Percentiles rank a stretch among this genome's conserved stretches.
Evolutionary conservation across 2,797 vertebrate species (phyloP).

Genomic region (Acanthopagrus latus): DNA sequence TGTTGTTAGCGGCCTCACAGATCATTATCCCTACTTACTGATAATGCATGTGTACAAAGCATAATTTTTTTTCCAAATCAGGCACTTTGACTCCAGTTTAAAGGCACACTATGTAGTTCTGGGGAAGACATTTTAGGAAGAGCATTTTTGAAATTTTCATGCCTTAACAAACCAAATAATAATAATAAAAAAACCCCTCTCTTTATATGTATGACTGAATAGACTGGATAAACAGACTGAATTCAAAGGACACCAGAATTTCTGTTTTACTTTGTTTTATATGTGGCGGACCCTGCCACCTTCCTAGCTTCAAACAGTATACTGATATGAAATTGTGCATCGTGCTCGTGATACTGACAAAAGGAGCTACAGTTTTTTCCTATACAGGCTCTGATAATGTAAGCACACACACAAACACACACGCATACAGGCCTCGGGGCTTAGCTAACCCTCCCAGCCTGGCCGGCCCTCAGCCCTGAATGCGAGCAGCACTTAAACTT

Average conservation of each 20-base stretch:
- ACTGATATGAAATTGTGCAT: background rate
- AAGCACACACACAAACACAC: constrained; percentile 26
- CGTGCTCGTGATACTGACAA: constrained; percentile 16
- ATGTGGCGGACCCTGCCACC: too few relatives aligned
- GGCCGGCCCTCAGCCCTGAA: constrained; percentile 78
- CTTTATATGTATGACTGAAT: too few relatives aligned
- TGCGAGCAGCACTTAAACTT: constrained; percentile 87
- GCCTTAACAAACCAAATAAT: too few relatives aligned
- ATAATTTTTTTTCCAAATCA: background rate
- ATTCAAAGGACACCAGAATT: too few relatives aligned
- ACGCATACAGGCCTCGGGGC: constrained; percentile 59
- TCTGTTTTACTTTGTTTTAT: too few relatives aligned
- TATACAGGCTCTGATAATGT: constrained; percentile 30
- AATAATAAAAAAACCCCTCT: too few relatives aligned
- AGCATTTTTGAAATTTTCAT: too few relatives aligned
- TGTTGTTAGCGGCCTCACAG: too few relatives aligned
- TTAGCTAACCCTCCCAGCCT: constrained; percentile 80
- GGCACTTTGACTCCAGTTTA: background rate
- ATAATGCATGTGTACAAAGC: background rate
- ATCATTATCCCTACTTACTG: background rate
- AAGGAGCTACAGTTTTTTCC: constrained; percentile 23
- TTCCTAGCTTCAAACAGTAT: background rate
- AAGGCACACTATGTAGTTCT: too few relatives aligned
- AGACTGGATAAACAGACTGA: too few relatives aligned
- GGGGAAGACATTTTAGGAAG: too few relatives aligned